phyloP scores from a whole-genome alignment of 2,888 invertebrate genomes.

The Meloe dianella region DNA sequence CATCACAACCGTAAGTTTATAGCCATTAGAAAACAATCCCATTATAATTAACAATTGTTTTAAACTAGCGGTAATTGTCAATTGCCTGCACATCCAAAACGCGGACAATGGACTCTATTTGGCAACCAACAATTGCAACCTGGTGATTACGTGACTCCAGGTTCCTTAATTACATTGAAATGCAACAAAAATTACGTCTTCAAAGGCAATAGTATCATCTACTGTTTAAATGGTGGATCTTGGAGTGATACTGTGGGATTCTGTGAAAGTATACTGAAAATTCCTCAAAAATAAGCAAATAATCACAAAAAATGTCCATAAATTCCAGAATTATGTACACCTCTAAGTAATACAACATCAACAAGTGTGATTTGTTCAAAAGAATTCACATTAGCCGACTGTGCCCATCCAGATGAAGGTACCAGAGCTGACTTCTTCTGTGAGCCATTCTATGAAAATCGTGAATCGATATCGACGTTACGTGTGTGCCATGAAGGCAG shows the following conservation, averaged over 20 bases:
- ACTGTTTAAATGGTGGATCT: neutral
- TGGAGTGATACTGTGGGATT: neutral
- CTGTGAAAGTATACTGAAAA: neutral
- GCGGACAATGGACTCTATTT: constrained; percentile 41
- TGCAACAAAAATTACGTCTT: constrained; percentile 39
- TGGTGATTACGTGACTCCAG: constrained; percentile 31
- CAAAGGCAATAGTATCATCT: constrained; percentile 2
- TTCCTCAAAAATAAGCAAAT: neutral
- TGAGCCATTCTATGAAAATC: constrained; percentile 44
- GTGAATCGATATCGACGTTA: constrained; percentile 8
- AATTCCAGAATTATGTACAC: constrained; percentile 41
- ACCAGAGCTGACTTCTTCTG: constrained; percentile 43
- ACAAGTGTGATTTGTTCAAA: constrained; percentile 37
- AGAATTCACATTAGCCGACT: constrained; percentile 34
- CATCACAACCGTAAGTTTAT: neutral
- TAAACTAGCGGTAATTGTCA: constrained; percentile 31
- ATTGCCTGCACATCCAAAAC: constrained; percentile 43
- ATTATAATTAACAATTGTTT: neutral
- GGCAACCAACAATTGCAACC: constrained; percentile 20
- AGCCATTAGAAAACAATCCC: neutral
- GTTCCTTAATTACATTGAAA: constrained; percentile 34
- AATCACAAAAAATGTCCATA: constrained; percentile 12
- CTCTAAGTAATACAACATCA: constrained; percentile 27
- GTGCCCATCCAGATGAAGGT: constrained; percentile 43
- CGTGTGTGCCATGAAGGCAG: constrained; percentile 39